Evolutionary conservation across 1,140 invertebrate genomes (phyloP), one percentile per base, ranked within the genome.

Genomic region (Nephila pilipes): DNA sequence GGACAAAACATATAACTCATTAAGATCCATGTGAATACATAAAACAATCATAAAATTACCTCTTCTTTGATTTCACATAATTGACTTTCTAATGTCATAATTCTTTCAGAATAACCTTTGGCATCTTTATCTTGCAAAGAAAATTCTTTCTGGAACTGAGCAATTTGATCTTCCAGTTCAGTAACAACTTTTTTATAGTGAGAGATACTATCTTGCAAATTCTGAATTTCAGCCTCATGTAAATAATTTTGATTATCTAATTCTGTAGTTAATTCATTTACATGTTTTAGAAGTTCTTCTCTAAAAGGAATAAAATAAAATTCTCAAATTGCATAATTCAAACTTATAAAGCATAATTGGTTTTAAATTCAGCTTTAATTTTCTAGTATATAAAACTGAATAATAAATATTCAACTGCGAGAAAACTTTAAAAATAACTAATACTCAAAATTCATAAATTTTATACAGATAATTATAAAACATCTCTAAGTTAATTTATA

Each of bases 1-100:
- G 0, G 4, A 46, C 0, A 10, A 10, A 46, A 1, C 4, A 46
- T 10, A 46, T 10, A 46, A 46, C 12, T 46, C 46, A 46, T 46
- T 46, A 20, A 65, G 2, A 29, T 25, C n/a, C 12, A 63, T 0
- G 25, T 25, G 25, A 29, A 65, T 29, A 25, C 6, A 65, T 29
- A 25, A 46, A 46, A 46, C 8, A 65, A n/a, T 83, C 55, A 54
- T 6, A 57, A 55, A 55, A 5, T 54, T 81, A 94, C 93, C 80
- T 98, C 97, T 93, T 97, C 96, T 92, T 97, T 97, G 14, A 96
- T 93, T 75, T 94, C 93, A 58, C 94, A 93, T 46, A 95, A 95
- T 57, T 95, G 95, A 16, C 94, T 93, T 87, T 95, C 94, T 29
- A 94, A 79, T 14, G n/a, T 14, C 20, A 85, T 18, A 22, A 69